Evolutionary conservation across 2,797 vertebrate genomes (phyloP), one percentile per base, ranked within the genome.

Genomic region (Eleutherodactylus coqui): DNA sequence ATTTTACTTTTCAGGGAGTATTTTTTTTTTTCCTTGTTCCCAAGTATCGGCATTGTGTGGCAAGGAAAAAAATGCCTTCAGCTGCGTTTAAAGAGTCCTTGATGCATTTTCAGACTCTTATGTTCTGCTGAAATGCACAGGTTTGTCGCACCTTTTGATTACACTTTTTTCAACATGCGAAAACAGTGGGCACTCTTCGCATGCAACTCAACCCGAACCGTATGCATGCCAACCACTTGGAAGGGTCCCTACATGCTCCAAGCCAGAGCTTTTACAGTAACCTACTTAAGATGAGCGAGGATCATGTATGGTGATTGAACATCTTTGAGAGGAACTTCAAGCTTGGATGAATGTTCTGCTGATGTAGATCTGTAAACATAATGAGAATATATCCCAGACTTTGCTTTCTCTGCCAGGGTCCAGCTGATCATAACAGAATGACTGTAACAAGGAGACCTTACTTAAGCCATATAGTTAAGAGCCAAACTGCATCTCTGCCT

Each of bases 401-500:
- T 49, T 58, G 13, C n/a, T 55, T 62, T 64, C 58, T 64, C 78
- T 64, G 16, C 27, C 58, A 9, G 79, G 62, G 27, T 81, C 21
- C 38, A 69, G 24, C 16, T 29, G 17, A n/a, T 16, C 24, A 38
- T 70, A 53, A 51, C 19, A 16, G 43, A 62, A 73, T 29, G 78
- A 80, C 85, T 62, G 41, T 73, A 79, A 70, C 36, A 62, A 38
- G 27, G 69, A 86, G 43, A 27, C 34, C 34, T 80, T 62, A 75
- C 21, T 64, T 75, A 87, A 87, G 86, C 86, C 86, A 87, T 87
- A 87, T 80, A 75, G 67, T 55, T 38, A 72, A 38, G 27, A 87
- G 62, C 38, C 81, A 73, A 43, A 83, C 29, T 76, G 45, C 69
- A 67, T 80, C 55, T 84, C 67, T 87, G 76, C 69, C 77, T 87